Conservation (phyloP, 2,888 invertebrate genomes). For the Nomada goodeniana region DNA sequence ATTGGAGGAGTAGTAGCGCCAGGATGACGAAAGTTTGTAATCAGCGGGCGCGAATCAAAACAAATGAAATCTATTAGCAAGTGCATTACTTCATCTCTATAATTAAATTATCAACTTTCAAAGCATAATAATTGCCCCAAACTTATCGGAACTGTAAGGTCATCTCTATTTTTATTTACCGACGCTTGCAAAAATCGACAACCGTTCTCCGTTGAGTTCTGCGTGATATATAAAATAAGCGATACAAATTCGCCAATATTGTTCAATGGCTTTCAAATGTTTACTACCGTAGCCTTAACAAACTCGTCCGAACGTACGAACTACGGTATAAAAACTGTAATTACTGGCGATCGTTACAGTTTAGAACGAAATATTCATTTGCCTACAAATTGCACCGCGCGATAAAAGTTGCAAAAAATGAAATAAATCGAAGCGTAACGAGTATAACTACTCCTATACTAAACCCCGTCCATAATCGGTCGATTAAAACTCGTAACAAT, state of each 20-base stretch:
- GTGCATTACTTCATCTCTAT: conserved; percentile 28
- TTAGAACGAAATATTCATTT: too few species aligned
- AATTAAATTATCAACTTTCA: conserved; percentile 30
- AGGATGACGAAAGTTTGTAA: conserved; percentile 9
- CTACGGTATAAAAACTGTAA: too few species aligned
- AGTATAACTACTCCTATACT: background rate
- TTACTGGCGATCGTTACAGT: too few species aligned
- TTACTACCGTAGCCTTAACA: too few species aligned
- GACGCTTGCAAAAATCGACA: background rate
- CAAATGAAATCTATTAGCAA: conserved; percentile 31
- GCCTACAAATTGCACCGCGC: too few species aligned
- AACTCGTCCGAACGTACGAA: too few species aligned
- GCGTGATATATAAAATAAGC: background rate
- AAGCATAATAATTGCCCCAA: conserved; percentile 22
- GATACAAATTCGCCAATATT: background rate
- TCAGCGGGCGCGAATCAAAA: background rate
- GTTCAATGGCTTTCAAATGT: background rate
- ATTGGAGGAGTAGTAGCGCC: background rate
- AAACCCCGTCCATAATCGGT: background rate
- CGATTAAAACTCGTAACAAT: background rate
- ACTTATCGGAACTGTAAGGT: conserved; percentile 28
- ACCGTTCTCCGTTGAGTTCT: background rate
- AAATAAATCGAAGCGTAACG: background rate
- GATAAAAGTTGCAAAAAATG: too few species aligned
- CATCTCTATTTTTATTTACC: conserved; percentile 31